Evolutionary conservation across 2,888 invertebrate species (phyloP).

Genomic region (Hypselothyrea guttata): DNA sequence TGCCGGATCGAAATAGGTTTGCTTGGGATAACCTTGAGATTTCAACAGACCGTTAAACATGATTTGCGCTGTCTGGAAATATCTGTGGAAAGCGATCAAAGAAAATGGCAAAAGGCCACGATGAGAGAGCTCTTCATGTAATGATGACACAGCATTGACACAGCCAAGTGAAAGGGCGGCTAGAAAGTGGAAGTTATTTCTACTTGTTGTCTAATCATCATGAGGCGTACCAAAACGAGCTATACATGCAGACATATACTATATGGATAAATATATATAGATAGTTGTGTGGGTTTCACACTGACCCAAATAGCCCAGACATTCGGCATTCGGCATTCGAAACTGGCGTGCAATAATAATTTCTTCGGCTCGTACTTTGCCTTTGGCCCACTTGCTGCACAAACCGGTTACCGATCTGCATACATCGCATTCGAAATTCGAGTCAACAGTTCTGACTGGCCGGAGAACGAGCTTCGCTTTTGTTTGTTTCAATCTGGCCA

Average conservation of each 20-base stretch:
- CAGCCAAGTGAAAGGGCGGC: constrained; percentile 66
- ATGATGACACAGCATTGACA: constrained; percentile 55
- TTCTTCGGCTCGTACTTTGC: constrained; percentile 44
- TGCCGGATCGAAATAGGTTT: constrained; percentile 86
- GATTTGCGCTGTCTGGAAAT: constrained; percentile 87
- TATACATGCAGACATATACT: not conserved
- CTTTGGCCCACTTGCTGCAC: constrained; percentile 53
- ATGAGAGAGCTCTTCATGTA: constrained; percentile 38
- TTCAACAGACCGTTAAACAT: constrained; percentile 90
- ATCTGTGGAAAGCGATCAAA: constrained; percentile 83
- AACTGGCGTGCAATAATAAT: constrained; percentile 15
- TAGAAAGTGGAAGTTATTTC: constrained; percentile 73
- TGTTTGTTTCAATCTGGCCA: constrained; percentile 54
- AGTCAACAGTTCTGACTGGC: constrained; percentile 31
- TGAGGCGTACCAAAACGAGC: constrained; percentile 28
- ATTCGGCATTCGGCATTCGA: constrained; percentile 28
- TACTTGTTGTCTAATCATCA: constrained; percentile 43
- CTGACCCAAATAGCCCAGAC: constrained; percentile 42
- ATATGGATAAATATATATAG: constrained; percentile 3
- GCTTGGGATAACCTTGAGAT: constrained; percentile 89
- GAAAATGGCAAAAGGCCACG: constrained; percentile 21
- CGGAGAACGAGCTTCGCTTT: constrained; percentile 34
- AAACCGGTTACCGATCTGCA: constrained; percentile 53
- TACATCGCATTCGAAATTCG: constrained; percentile 10
- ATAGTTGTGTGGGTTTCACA: constrained; percentile 2